These are phyloP conservation scores for Aphidius ervi DNA, from an alignment of 1,140 invertebrate genomes.

Conservation along the genomic window DNA sequence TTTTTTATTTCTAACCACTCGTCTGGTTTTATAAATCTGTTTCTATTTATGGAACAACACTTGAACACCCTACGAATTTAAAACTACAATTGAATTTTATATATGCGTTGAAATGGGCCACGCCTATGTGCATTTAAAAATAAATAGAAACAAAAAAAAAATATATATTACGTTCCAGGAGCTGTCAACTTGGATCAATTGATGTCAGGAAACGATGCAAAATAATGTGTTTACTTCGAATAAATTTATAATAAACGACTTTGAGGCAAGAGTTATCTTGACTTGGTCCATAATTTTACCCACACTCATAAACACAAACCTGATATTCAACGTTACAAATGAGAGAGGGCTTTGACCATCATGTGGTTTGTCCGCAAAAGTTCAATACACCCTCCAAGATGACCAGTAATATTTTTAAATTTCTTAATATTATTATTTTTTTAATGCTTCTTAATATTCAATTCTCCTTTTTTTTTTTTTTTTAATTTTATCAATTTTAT, in stretches of 20 bases:
- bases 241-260: constrained; percentile 3
- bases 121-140: not conserved
- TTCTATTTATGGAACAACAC: constrained; percentile 15
- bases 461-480: too few relatives aligned
- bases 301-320: constrained; percentile 17
- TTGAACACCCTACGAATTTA: constrained; percentile 12
- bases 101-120: not conserved
- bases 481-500: too few relatives aligned
- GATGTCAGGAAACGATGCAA: too few relatives aligned
- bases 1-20: not conserved
- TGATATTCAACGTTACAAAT: constrained; percentile 6
- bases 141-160: too few relatives aligned
- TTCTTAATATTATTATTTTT: not conserved
- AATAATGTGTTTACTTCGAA: not conserved
- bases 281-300: constrained; percentile 17
- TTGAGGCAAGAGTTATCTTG: not conserved
- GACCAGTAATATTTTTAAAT: constrained; percentile 4
- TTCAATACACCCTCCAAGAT: constrained; percentile 19
- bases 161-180: too few relatives aligned
- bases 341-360: constrained; percentile 22
- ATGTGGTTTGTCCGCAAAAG: constrained; percentile 14
- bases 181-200: too few relatives aligned
- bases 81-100: constrained; percentile 12
- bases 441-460: too few relatives aligned
- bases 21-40: constrained; percentile 10